Evolutionary conservation across 1,140 invertebrate species (phyloP).

Genomic region (Pararge aegeria): DNA sequence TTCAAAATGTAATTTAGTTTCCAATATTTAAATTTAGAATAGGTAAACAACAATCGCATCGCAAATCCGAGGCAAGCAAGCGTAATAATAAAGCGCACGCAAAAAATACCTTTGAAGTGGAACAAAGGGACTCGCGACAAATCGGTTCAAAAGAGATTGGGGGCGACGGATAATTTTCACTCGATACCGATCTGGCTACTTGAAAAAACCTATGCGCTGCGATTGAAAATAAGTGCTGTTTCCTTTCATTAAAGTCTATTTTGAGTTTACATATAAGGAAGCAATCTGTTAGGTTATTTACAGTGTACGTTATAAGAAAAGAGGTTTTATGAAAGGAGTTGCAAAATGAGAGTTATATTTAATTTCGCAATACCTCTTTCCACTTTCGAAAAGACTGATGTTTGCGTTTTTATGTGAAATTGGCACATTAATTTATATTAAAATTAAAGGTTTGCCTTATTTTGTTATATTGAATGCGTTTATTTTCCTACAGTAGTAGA

Average conservation of each 20-base stretch:
- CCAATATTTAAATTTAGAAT: conserved; percentile 21
- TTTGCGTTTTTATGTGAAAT: conserved; percentile 35
- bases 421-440: conserved; percentile 32
- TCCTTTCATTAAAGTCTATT: conserved; percentile 8
- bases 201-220: conserved; percentile 33
- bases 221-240: conserved; percentile 29
- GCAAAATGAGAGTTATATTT: conserved; percentile 71
- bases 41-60: conserved; percentile 39
- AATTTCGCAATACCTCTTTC: conserved; percentile 56
- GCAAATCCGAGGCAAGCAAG: conserved; percentile 39
- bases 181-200: conserved; percentile 64
- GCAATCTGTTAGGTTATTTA: conserved; percentile 57
- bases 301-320: conserved; percentile 58
- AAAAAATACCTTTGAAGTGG: conserved; percentile 65
- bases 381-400: conserved; percentile 43
- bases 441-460: conserved; percentile 18
- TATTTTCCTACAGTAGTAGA: background rate
- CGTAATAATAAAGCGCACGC: conserved; percentile 64
- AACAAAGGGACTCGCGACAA: conserved; percentile 65
- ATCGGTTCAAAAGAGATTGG: conserved; percentile 66
- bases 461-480: background rate
- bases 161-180: conserved; percentile 66
- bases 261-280: conserved; percentile 10
- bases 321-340: conserved; percentile 59
- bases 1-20: background rate